A percentile compares a stretch with the other conserved stretches of the same genome.
Conservation (phyloP, 2,113 vertebrate species). For the Numenius arquata region DNA sequence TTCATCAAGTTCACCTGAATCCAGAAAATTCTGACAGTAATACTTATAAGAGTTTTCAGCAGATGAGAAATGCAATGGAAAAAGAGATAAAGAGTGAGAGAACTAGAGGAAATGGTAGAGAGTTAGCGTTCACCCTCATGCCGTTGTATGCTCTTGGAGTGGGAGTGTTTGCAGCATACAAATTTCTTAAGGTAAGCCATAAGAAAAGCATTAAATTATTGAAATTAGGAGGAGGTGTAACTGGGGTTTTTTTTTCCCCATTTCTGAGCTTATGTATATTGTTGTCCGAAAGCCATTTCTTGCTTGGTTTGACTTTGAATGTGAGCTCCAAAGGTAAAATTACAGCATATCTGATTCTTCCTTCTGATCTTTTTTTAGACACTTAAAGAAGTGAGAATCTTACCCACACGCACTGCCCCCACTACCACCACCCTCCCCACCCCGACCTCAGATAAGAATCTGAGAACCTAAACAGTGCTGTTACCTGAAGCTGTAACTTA, state of each 20-base stretch:
- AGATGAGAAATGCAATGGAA: conserved; percentile 85
- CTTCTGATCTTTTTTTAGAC: background rate
- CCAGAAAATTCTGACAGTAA: conserved; percentile 53
- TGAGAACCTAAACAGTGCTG: background rate
- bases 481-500: background rate
- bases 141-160: conserved; percentile 87
- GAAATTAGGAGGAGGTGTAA: background rate
- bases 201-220: background rate
- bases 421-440: too few species aligned
- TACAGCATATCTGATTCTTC: background rate
- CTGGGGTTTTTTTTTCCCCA: background rate
- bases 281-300: background rate
- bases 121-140: conserved; percentile 88
- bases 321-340: background rate
- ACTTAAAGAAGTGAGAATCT: background rate
- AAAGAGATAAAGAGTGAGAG: conserved; percentile 83
- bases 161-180: conserved; percentile 88
- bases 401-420: background rate
- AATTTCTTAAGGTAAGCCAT: conserved; percentile 83
- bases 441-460: background rate
- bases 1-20: conserved; percentile 21
- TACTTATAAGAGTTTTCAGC: conserved; percentile 73
- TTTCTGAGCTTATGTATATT: background rate
- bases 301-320: background rate
- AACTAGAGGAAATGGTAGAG: conserved; percentile 77